A percentile compares a stretch with the other conserved stretches of the same genome.
Conservation (phyloP, 2,113 vertebrate species). For the Prolemur simus region DNA sequence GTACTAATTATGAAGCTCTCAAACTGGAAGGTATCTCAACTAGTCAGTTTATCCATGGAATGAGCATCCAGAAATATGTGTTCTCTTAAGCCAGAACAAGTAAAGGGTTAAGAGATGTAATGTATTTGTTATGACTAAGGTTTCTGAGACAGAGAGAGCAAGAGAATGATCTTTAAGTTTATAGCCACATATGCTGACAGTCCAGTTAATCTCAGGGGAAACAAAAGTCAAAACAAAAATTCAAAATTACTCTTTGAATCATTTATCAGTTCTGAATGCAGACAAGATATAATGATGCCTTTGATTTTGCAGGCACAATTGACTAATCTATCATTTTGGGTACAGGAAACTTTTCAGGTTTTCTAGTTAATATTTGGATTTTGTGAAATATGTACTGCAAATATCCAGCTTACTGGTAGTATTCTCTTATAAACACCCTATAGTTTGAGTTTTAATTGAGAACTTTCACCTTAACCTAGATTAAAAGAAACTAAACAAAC, state of each 20-base stretch:
- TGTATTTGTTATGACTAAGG: neutral
- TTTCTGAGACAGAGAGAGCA: neutral
- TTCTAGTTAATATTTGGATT: conserved; percentile 26
- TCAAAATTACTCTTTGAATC: conserved; percentile 17
- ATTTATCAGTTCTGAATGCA: neutral
- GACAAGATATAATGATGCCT: neutral
- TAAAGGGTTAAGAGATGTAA: neutral
- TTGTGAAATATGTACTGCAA: neutral
- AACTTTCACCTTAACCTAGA: neutral
- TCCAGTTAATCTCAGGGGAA: conserved; percentile 6
- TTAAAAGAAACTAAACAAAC: neutral
- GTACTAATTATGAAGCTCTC: neutral
- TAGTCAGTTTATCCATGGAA: neutral
- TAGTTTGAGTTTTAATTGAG: neutral
- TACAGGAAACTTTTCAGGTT: neutral
- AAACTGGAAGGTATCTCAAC: neutral
- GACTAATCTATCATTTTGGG: neutral
- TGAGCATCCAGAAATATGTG: neutral
- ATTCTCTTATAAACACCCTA: neutral
- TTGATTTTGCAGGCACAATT: neutral
- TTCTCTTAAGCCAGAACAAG: neutral
- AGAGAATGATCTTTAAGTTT: neutral
- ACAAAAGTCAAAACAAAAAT: conserved; percentile 52
- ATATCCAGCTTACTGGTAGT: neutral
- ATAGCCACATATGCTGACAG: neutral